phyloP scores from a whole-genome alignment of 2,113 vertebrate genomes.

The Sorex fumeus region DNA sequence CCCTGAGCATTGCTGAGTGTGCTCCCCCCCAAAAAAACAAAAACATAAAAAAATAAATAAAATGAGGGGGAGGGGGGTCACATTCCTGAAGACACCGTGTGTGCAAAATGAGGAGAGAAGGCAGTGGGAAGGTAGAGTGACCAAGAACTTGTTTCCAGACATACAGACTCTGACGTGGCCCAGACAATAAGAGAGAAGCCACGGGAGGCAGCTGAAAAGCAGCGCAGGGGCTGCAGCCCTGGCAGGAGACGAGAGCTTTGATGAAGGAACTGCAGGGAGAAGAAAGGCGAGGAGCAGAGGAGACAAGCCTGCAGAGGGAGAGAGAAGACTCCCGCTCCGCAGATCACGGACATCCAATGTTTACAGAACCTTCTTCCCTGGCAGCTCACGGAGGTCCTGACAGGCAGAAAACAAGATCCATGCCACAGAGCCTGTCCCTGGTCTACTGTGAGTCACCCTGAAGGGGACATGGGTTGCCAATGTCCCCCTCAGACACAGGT shows the following conservation, averaged over 20 bases:
- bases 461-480: rapidly evolving
- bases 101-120: background rate
- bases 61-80: too few species aligned
- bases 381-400: background rate
- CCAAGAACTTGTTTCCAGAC: background rate
- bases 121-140: background rate
- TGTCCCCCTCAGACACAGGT: rapidly evolving
- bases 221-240: background rate
- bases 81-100: rapidly evolving
- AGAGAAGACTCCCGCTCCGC: background rate
- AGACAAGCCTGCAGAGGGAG: too few species aligned
- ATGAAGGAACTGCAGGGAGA: background rate
- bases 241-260: background rate
- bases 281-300: background rate
- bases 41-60: background rate
- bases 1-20: too few species aligned
- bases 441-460: rapidly evolving
- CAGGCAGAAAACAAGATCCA: rapidly evolving
- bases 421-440: background rate
- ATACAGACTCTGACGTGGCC: background rate
- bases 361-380: background rate
- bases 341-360: background rate
- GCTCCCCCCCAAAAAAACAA: too few species aligned
- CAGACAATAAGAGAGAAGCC: background rate
- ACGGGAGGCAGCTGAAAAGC: background rate